A percentile compares a stretch with the other conserved stretches of the same genome.
These are phyloP conservation scores for Epinotia ramella DNA, from an alignment of 2,888 invertebrate species.

Conservation along the genomic window DNA sequence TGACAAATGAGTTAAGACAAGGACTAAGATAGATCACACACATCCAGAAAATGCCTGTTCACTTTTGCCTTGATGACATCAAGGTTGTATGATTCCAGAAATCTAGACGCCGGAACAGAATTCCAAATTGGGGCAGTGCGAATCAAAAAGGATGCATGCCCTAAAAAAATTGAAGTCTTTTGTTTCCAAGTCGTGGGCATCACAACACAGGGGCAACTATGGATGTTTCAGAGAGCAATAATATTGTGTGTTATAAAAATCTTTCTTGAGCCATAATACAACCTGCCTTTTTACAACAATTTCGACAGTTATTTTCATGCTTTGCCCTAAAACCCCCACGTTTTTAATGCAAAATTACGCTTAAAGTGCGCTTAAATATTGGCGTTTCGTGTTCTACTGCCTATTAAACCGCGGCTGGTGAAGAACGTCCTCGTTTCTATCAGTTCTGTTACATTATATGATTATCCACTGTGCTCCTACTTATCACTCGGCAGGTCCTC, in stretches of 20 bases:
- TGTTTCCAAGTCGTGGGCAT: slow-evolving; percentile 2
- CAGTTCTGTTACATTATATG: neutral
- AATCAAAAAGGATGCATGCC: too few species aligned
- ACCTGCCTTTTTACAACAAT: slow-evolving; percentile 31
- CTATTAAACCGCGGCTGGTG: neutral
- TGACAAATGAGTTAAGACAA: too few species aligned
- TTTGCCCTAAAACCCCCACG: neutral
- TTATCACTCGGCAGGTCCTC: slow-evolving; percentile 21
- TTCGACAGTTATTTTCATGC: slow-evolving; percentile 18
- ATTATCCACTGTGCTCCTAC: slow-evolving; percentile 2
- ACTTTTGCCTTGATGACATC: too few species aligned
- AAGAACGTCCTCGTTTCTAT: neutral
- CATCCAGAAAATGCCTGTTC: too few species aligned
- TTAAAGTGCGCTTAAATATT: neutral
- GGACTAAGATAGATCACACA: too few species aligned
- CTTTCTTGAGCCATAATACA: slow-evolving; percentile 20
- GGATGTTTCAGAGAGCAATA: slow-evolving; percentile 5
- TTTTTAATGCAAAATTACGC: neutral
- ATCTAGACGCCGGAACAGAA: too few species aligned
- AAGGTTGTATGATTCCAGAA: too few species aligned
- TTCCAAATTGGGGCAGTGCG: too few species aligned
- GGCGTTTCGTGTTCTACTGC: neutral
- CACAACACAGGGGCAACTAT: slow-evolving; percentile 4
- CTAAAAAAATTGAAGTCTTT: neutral
- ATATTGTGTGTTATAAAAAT: slow-evolving; percentile 4